Evolutionary conservation across 2,888 invertebrate species (phyloP), one percentile per base, ranked within the genome.

Genomic region (Apamea sordens): DNA sequence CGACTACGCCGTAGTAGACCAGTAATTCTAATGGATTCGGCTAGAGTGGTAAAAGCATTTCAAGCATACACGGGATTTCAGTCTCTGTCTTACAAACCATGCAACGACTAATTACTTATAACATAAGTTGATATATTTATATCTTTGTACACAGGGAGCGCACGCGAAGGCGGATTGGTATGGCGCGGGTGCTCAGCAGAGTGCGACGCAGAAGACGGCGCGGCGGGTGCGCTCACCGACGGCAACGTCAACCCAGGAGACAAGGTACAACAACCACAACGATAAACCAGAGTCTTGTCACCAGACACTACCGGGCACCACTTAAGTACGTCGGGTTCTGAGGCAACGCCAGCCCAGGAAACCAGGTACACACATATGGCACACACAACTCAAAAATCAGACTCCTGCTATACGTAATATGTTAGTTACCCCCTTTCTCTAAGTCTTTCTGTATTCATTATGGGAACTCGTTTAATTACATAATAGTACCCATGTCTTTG

Each of bases 191-290:
- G 96, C 93, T 94, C 97, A 95, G 95, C 95, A 94, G 95, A 95
- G 94, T 96, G 95, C 95, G 96, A 96, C 95, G 94, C 96, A 95
- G 96, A 96, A 92, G 96, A 96, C 94, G 96, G 95, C 94, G 92
- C 96, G 94, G 93, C 97, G 95, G 97, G 96, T 95, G 92, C 97
- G 95, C 95, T 97, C 95, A 92, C 96, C 95, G 97, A 97, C 94
- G 95, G 97, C 94, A 97, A 97, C 97, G 92, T 96, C 97, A 96
- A 97, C 97, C 97, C 97, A 97, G 97, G 97, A 97, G 97, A 97
- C 97, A 97, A 97, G 97, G 97, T 97, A 86, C 6, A 64, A 50
- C 47, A 21, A 36, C n/a, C 3, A 50, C 18, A 32, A 3, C 18
- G 28, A 21, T 21, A 8, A 1, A 59, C 24, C 11, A 41, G 18